Conservation (phyloP, 2,888 invertebrate species). For the Globia sparganii region DNA sequence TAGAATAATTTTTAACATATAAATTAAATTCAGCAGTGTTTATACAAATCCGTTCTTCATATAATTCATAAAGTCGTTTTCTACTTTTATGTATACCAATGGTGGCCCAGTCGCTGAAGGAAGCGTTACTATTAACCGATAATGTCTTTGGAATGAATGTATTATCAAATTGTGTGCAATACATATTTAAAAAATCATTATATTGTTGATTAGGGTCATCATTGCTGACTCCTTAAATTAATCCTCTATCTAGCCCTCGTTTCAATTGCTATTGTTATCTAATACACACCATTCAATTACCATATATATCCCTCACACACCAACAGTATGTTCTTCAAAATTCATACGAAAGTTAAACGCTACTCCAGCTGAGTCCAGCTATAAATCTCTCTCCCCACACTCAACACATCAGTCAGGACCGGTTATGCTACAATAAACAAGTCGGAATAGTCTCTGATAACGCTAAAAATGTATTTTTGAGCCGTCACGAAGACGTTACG, state of each 20-base stretch:
- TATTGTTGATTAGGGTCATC: no score
- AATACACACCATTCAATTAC: background rate
- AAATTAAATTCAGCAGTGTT: no score
- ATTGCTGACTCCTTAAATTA: background rate
- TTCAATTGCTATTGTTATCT: background rate
- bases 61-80: no score
- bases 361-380: background rate
- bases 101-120: no score
- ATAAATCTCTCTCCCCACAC: slow-evolving; percentile 37
- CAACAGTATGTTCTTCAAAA: slow-evolving; percentile 10
- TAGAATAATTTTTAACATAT: no score
- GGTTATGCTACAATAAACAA: slow-evolving; percentile 63
- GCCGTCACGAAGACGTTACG: slow-evolving; percentile 77
- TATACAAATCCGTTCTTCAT: no score
- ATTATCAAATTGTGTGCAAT: no score
- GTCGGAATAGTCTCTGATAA: slow-evolving; percentile 69
- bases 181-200: no score
- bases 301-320: background rate
- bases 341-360: slow-evolving; percentile 18
- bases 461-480: slow-evolving; percentile 74
- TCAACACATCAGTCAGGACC: slow-evolving; percentile 55
- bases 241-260: background rate
- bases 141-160: no score
- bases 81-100: no score
- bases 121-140: no score